These are phyloP conservation scores for Polydrusus tereticollis DNA, from an alignment of 2,888 invertebrate species.

Conservation along the genomic window DNA sequence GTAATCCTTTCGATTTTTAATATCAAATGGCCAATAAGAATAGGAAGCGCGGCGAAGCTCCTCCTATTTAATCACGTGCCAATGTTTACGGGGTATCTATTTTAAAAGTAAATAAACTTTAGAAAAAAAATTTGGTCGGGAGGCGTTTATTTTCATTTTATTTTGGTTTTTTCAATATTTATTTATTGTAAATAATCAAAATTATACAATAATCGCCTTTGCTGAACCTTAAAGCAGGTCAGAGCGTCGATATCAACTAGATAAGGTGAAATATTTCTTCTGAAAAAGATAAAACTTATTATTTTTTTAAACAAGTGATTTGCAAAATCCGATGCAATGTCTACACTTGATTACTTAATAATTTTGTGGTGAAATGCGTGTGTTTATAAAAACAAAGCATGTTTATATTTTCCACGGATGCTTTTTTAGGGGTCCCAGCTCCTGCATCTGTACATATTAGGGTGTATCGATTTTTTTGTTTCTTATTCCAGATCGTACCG, in stretches of 20 bases:
- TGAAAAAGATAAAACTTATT: not conserved
- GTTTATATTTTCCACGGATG: no score
- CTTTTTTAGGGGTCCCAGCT: not conserved
- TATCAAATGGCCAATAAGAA: no score
- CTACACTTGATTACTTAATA: not conserved
- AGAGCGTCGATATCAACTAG: not conserved
- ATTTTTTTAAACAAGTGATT: not conserved
- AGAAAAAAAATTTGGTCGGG: no score
- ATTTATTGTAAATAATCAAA: not conserved
- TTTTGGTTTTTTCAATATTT: no score
- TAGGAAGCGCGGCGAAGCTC: no score
- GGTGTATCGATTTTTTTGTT: not conserved
- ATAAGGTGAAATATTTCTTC: not conserved
- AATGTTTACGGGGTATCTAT: no score
- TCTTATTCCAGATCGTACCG: constrained; percentile 72
- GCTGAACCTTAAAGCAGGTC: not conserved
- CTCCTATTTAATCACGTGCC: no score
- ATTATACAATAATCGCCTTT: not conserved
- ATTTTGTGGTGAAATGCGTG: no score
- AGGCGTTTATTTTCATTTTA: no score
- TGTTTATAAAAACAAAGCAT: no score
- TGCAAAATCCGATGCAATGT: constrained; percentile 1
- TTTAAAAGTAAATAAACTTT: no score
- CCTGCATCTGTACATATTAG: not conserved
- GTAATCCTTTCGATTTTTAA: no score